phyloP scores from a whole-genome alignment of 1,140 invertebrate species.

The Oreohelix idahoensis region DNA sequence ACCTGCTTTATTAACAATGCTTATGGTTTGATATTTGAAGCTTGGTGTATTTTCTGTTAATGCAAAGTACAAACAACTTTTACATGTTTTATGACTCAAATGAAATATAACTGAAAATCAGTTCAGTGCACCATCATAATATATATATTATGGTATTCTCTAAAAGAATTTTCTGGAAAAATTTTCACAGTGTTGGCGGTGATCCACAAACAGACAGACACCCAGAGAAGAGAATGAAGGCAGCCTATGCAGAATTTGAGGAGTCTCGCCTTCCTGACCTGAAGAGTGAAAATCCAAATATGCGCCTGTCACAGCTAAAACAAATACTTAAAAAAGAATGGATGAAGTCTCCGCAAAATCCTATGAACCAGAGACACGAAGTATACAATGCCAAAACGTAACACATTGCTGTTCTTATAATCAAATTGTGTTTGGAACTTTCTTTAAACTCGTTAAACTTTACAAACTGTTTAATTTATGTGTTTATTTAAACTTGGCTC shows the following conservation, averaged over 20 bases:
- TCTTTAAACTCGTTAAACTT: neutral
- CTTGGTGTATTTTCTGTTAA: no score
- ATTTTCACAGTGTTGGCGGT: slow-evolving; percentile 60
- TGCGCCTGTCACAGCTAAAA: slow-evolving; percentile 82
- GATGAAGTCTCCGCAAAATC: slow-evolving; percentile 97
- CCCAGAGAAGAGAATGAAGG: slow-evolving; percentile 94
- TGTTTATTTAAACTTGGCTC: neutral
- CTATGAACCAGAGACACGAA: slow-evolving; percentile 83
- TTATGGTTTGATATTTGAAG: no score
- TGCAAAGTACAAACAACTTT: no score
- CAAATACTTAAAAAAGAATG: slow-evolving; percentile 86
- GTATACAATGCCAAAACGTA: slow-evolving; percentile 42
- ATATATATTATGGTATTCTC: no score
- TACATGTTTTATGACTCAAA: no score
- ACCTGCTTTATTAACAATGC: no score
- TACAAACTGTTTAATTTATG: neutral
- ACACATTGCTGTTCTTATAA: neutral
- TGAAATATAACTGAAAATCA: no score
- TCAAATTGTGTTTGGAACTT: neutral
- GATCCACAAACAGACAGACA: slow-evolving; percentile 81
- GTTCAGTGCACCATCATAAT: no score
- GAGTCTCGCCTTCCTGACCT: slow-evolving; percentile 86
- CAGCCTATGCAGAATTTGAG: slow-evolving; percentile 93
- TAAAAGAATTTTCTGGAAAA: no score
- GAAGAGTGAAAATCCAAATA: slow-evolving; percentile 92